Evolutionary conservation across 2,797 vertebrate genomes (phyloP).

Genomic region (Lithobates sylvaticus): DNA sequence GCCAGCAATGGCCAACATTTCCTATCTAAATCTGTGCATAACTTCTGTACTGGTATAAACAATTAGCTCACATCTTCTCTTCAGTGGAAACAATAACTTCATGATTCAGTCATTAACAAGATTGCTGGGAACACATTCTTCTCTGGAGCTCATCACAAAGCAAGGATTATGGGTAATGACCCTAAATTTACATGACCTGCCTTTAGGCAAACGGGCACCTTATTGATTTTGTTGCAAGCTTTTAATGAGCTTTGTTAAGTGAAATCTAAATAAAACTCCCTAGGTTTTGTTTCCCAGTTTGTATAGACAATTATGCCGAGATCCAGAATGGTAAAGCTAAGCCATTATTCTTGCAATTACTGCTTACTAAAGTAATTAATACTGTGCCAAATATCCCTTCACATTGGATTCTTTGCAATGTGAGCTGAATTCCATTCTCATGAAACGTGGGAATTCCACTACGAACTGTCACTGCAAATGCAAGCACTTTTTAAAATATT

Average conservation of each 20-base stretch:
- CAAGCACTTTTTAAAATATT: background rate
- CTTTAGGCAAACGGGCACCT: slow-evolving; percentile 12
- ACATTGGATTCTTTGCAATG: slow-evolving; percentile 58
- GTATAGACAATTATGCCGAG: slow-evolving; percentile 33
- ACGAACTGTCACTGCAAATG: slow-evolving; percentile 44
- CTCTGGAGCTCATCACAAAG: slow-evolving; percentile 4
- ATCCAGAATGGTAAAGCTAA: slow-evolving; percentile 17
- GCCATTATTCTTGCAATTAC: slow-evolving; percentile 56
- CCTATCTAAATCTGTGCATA: no score
- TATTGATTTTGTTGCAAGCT: slow-evolving; percentile 17
- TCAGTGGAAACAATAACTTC: slow-evolving; percentile 2
- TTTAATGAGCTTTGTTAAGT: slow-evolving; percentile 33
- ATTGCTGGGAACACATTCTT: slow-evolving; percentile 8
- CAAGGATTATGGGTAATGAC: slow-evolving; percentile 19
- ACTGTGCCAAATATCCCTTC: slow-evolving; percentile 60
- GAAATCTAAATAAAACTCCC: slow-evolving; percentile 20
- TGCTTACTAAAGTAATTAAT: slow-evolving; percentile 61
- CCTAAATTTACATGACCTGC: slow-evolving; percentile 30
- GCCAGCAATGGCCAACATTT: no score
- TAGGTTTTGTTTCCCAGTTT: slow-evolving; percentile 8
- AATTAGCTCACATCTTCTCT: background rate
- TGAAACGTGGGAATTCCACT: slow-evolving; percentile 60
- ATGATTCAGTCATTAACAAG: background rate
- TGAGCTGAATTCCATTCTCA: slow-evolving; percentile 59
- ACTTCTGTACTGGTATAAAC: background rate